A percentile compares a stretch with the other conserved stretches of the same genome.
Evolutionary conservation across 2,888 invertebrate species (phyloP).

Genomic region (Drosophila suboccidentalis): DNA sequence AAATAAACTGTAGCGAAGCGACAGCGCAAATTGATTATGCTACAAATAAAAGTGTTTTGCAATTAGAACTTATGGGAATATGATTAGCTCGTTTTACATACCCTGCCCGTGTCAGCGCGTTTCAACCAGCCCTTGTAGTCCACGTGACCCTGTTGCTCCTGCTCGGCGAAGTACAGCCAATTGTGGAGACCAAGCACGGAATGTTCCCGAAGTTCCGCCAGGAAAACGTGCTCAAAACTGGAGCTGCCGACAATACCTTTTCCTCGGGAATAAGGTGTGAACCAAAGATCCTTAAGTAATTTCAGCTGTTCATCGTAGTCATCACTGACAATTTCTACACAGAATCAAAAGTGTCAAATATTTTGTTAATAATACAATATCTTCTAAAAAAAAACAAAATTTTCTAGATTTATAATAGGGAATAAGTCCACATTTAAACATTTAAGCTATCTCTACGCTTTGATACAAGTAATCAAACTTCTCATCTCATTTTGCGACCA

Average conservation of each 20-base stretch:
- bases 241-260: slow-evolving; percentile 79
- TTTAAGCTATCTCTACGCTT: no score
- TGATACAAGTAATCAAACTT: no score
- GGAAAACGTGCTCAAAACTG: slow-evolving; percentile 81
- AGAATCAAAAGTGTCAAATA: not conserved
- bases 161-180: slow-evolving; percentile 82
- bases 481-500: no score
- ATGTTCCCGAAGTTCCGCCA: slow-evolving; percentile 76
- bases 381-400: no score
- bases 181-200: slow-evolving; percentile 81
- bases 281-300: slow-evolving; percentile 78
- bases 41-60: slow-evolving; percentile 33
- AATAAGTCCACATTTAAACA: no score
- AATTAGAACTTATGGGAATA: not conserved
- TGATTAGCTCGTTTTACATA: slow-evolving; percentile 18
- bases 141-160: slow-evolving; percentile 76
- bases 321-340: slow-evolving; percentile 68
- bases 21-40: slow-evolving; percentile 62
- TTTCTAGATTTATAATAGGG: no score
- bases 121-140: slow-evolving; percentile 79
- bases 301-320: slow-evolving; percentile 72
- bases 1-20: slow-evolving; percentile 69
- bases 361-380: no score
- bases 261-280: slow-evolving; percentile 79
- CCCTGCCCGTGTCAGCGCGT: slow-evolving; percentile 71